These are phyloP conservation scores for Carlito syrichta DNA, from an alignment of 2,113 vertebrate species.

Conservation along the genomic window DNA sequence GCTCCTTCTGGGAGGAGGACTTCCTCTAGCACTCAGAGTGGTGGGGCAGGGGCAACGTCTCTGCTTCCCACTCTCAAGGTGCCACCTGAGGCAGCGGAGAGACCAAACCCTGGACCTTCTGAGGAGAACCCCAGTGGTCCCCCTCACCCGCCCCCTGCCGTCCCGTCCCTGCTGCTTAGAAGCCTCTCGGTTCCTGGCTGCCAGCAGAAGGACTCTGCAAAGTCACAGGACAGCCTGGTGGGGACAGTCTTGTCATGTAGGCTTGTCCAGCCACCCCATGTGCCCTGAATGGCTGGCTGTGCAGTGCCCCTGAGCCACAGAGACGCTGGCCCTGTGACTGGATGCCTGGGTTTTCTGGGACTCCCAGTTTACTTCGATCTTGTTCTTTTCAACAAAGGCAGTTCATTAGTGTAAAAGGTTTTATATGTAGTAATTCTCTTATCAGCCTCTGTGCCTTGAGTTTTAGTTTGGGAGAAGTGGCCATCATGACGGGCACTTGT, in stretches of 20 bases:
- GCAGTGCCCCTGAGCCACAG: background rate
- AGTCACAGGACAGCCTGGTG: no score
- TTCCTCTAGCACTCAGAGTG: background rate
- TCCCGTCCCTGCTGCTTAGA: background rate
- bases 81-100: background rate
- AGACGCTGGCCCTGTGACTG: rapidly evolving
- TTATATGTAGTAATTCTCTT: background rate
- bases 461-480: background rate
- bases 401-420: background rate
- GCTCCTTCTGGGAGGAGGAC: rapidly evolving
- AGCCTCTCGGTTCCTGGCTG: background rate
- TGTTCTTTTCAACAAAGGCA: constrained; percentile 22
- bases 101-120: background rate
- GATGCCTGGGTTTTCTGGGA: background rate
- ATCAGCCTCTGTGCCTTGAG: rapidly evolving
- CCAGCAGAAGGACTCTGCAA: background rate
- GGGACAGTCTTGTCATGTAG: rapidly evolving
- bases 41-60: background rate
- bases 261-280: no score
- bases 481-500: rapidly evolving
- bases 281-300: no score
- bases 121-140: rapidly evolving
- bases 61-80: background rate
- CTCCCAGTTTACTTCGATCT: background rate
- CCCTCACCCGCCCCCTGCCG: rapidly evolving